phyloP scores from a whole-genome alignment of 1,140 invertebrate genomes.

The Drosophila navojoa region DNA sequence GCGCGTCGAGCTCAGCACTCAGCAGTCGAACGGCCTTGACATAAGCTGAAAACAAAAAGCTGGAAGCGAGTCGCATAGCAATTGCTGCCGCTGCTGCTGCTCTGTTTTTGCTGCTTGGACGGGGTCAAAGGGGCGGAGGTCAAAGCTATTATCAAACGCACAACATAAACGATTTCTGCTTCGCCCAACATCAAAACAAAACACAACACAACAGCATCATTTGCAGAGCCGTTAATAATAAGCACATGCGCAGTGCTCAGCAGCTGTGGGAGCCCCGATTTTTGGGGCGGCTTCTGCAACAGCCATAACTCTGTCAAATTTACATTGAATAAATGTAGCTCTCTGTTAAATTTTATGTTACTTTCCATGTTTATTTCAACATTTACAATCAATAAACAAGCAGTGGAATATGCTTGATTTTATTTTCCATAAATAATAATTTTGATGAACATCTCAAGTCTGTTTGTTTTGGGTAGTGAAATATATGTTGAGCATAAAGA shows the following conservation, averaged over 20 bases:
- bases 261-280: slow-evolving; percentile 18
- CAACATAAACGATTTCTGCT: slow-evolving; percentile 9
- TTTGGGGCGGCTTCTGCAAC: slow-evolving; percentile 21
- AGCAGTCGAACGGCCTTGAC: slow-evolving; percentile 54
- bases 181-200: slow-evolving; percentile 21
- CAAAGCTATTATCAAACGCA: slow-evolving; percentile 17
- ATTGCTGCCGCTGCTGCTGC: neutral
- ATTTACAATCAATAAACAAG: too few species aligned
- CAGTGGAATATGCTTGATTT: too few species aligned
- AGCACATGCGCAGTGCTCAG: slow-evolving; percentile 39
- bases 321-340: neutral
- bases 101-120: neutral
- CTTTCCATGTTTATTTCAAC: too few species aligned
- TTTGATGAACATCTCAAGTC: too few species aligned
- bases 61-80: slow-evolving; percentile 24
- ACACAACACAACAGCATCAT: slow-evolving; percentile 17
- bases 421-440: too few species aligned
- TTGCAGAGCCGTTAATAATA: slow-evolving; percentile 38
- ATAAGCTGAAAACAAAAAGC: slow-evolving; percentile 25
- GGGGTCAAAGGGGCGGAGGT: slow-evolving; percentile 6
- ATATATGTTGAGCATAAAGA: too few species aligned
- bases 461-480: too few species aligned
- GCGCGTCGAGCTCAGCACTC: neutral
- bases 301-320: neutral
- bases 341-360: too few species aligned